Conservation (phyloP, 2,888 invertebrate genomes). For the Drosophila cracens region DNA sequence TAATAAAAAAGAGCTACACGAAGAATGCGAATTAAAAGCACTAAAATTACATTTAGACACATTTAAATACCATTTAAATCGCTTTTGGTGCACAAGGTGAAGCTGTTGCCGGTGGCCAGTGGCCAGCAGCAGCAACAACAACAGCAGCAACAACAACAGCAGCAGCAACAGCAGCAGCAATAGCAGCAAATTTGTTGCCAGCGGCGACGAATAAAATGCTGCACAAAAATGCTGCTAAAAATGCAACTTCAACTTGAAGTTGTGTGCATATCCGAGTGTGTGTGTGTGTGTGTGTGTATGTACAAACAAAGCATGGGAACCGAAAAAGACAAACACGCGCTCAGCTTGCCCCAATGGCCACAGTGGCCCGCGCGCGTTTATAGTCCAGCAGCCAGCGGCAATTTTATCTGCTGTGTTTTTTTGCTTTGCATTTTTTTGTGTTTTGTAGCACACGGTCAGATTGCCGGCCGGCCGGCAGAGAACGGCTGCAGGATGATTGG, state of each 20-base stretch:
- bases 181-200: slow-evolving; percentile 72
- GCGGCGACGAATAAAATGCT: slow-evolving; percentile 78
- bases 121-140: slow-evolving; percentile 26
- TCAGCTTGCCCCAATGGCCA: slow-evolving; percentile 56
- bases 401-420: slow-evolving; percentile 37
- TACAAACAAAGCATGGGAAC: slow-evolving; percentile 79
- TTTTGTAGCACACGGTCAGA: slow-evolving; percentile 78
- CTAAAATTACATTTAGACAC: slow-evolving; percentile 79
- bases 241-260: slow-evolving; percentile 69
- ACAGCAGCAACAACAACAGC: slow-evolving; percentile 18
- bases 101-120: slow-evolving; percentile 53
- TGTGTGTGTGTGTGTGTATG: slow-evolving; percentile 19
- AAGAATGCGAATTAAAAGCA: slow-evolving; percentile 68
- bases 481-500: slow-evolving; percentile 48
- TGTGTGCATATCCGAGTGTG: slow-evolving; percentile 24
- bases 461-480: slow-evolving; percentile 75
- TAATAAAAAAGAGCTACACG: slow-evolving; percentile 23
- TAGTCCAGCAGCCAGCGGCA: slow-evolving; percentile 50
- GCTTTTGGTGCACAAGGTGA: slow-evolving; percentile 79
- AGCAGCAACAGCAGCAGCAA: slow-evolving; percentile 36
- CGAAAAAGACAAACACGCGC: slow-evolving; percentile 75
- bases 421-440: slow-evolving; percentile 11
- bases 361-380: slow-evolving; percentile 52
- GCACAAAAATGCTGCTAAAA: slow-evolving; percentile 80
- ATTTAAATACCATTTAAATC: slow-evolving; percentile 83